Percentiles rank a stretch among this genome's conserved stretches.
phyloP scores from a whole-genome alignment of 1,140 invertebrate genomes.

The Drosophila lacertosa region DNA sequence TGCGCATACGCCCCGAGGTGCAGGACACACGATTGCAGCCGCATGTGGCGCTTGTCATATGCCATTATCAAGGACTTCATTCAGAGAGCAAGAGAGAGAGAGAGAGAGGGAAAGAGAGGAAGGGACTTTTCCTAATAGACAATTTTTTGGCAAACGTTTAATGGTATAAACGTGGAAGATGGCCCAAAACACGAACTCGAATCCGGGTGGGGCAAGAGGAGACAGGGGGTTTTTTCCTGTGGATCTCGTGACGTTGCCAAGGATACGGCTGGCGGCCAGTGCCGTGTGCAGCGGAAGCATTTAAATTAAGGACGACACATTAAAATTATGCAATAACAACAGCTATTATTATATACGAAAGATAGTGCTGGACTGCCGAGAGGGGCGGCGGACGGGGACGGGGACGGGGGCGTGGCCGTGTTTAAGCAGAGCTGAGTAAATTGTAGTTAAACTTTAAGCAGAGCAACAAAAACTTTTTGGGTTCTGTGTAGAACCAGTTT shows the following conservation, averaged over 20 bases:
- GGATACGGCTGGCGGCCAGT: conserved; percentile 51
- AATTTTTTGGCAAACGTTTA: conserved; percentile 76
- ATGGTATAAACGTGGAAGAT: conserved; percentile 50
- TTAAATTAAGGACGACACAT: conserved; percentile 82
- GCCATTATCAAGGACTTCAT: conserved; percentile 79
- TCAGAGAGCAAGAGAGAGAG: too few species aligned
- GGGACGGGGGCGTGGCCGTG: neutral
- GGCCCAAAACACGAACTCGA: neutral
- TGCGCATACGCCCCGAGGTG: conserved; percentile 37
- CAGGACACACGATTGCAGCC: conserved; percentile 56
- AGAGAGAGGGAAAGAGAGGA: too few species aligned
- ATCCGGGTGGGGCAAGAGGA: too few species aligned
- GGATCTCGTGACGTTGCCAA: conserved; percentile 73
- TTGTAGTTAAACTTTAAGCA: conserved; percentile 54
- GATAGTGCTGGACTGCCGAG: conserved; percentile 5
- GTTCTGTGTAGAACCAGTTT: conserved; percentile 40
- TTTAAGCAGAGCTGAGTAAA: conserved; percentile 13
- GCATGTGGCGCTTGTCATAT: conserved; percentile 81
- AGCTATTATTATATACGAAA: conserved; percentile 68
- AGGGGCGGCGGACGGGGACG: neutral
- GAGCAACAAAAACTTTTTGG: conserved; percentile 3
- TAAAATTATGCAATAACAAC: conserved; percentile 82
- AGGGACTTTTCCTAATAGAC: too few species aligned
- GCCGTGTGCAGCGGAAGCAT: conserved; percentile 78
- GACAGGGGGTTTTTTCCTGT: too few species aligned